Evolutionary conservation across 2,113 vertebrate species (phyloP).

Genomic region (Prochilodus magdalenae): DNA sequence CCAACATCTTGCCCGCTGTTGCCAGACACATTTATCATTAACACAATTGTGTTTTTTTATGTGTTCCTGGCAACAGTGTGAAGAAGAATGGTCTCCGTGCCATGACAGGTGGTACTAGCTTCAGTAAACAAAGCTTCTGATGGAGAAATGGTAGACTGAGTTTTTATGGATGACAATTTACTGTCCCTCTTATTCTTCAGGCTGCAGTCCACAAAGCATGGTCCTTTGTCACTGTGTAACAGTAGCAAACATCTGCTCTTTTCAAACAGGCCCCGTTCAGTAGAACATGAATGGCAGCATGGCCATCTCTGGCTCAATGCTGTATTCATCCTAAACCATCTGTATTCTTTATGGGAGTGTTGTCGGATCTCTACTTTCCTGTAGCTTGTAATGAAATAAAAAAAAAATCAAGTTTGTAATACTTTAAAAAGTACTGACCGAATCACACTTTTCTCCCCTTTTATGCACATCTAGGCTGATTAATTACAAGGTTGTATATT

Average conservation of each 20-base stretch:
- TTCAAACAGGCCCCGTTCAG: not conserved
- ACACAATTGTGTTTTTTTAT: not conserved
- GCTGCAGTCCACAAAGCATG: not conserved
- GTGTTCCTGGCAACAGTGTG: not conserved
- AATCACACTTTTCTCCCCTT: not conserved
- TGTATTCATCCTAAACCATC: not conserved
- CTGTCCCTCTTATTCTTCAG: not conserved
- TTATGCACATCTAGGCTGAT: no score
- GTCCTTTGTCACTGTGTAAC: constrained; percentile 12
- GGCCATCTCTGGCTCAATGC: not conserved
- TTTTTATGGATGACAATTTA: constrained; percentile 13
- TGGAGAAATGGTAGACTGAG: not conserved
- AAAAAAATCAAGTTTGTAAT: not conserved
- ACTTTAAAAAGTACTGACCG: not conserved
- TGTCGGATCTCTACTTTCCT: not conserved
- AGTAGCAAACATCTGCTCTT: constrained; percentile 32
- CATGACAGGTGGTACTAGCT: constrained; percentile 17
- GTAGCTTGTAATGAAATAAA: not conserved
- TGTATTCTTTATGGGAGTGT: not conserved
- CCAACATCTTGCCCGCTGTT: no score
- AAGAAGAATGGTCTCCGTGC: not conserved
- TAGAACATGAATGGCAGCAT: not conserved
- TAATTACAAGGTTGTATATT: no score
- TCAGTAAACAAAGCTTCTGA: constrained; percentile 1
- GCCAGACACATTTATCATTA: not conserved